A percentile compares a stretch with the other conserved stretches of the same genome.
These are phyloP conservation scores for Cybosia mesomella DNA, from an alignment of 2,888 invertebrate genomes.

Conservation along the genomic window DNA sequence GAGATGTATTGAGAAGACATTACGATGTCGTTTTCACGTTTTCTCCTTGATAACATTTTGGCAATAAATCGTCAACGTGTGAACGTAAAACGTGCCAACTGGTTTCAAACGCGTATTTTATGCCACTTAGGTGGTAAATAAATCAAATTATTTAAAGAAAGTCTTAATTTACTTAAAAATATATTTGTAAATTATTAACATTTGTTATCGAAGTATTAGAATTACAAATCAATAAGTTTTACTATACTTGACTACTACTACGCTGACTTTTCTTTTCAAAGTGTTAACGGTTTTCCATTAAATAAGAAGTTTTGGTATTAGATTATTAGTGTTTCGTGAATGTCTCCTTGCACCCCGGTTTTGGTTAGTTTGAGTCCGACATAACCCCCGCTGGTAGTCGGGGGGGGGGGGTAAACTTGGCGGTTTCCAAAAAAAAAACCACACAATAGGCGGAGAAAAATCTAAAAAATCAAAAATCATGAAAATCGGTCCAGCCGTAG, in stretches of 20 bases:
- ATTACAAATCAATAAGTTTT: not conserved
- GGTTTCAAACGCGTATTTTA: not conserved
- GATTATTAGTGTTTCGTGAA: not conserved
- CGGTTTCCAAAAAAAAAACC: too few relatives aligned
- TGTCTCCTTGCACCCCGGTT: too few relatives aligned
- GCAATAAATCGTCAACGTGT: conserved; percentile 4
- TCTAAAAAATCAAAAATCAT: too few relatives aligned
- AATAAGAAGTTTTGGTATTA: not conserved
- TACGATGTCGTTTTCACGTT: not conserved
- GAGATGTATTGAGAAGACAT: not conserved
- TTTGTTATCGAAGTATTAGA: conserved; percentile 2
- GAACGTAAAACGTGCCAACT: not conserved
- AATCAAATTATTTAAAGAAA: conserved; percentile 14
- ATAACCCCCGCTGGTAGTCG: too few relatives aligned
- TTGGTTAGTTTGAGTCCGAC: too few relatives aligned
- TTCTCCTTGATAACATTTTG: not conserved
- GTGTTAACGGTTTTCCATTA: not conserved
- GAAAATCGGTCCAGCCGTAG: not conserved
- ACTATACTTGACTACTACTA: not conserved
- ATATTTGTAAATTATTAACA: conserved; percentile 4
- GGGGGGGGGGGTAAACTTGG: too few relatives aligned
- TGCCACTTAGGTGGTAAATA: conserved; percentile 7
- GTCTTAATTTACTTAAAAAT: not conserved
- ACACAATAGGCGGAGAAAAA: too few relatives aligned
- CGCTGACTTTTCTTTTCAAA: not conserved